Evolutionary conservation across 2,888 invertebrate species (phyloP).

Genomic region (Lacanobia wlatinum): DNA sequence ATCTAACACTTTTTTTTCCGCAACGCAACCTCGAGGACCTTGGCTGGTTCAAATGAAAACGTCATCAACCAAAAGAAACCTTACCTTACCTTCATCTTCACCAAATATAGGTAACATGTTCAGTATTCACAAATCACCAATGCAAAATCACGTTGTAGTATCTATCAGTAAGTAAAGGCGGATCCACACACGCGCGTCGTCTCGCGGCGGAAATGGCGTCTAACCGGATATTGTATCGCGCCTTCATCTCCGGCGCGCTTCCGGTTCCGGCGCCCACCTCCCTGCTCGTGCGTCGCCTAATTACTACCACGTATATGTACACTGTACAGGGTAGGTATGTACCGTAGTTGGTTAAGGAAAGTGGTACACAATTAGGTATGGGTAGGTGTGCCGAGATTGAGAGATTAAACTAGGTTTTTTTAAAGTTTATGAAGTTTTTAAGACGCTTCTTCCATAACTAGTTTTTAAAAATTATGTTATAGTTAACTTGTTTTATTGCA

Average conservation of each 20-base stretch:
- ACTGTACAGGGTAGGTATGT: not conserved
- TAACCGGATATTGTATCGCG: slow-evolving; percentile 91
- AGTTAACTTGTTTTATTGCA: not conserved
- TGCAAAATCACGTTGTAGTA: slow-evolving; percentile 69
- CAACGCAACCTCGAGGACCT: not conserved
- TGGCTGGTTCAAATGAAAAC: not conserved
- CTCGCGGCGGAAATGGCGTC: slow-evolving; percentile 90
- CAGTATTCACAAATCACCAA: slow-evolving; percentile 65
- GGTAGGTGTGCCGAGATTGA: slow-evolving; percentile 17
- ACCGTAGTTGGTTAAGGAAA: slow-evolving; percentile 37
- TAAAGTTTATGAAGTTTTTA: not conserved
- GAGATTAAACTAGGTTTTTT: slow-evolving; percentile 21
- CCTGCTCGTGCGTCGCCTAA: slow-evolving; percentile 86
- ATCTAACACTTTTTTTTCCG: too few species aligned
- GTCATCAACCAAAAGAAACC: not conserved
- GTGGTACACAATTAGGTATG: slow-evolving; percentile 26
- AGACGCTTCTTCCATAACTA: too few species aligned
- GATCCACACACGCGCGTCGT: slow-evolving; percentile 83
- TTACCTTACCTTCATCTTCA: not conserved
- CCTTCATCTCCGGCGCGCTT: slow-evolving; percentile 90
- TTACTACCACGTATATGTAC: slow-evolving; percentile 77
- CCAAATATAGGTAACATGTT: not conserved
- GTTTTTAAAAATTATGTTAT: not conserved
- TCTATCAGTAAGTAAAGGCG: slow-evolving; percentile 73
- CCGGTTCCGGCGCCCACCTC: slow-evolving; percentile 85